phyloP scores from a whole-genome alignment of 2,113 vertebrate species.

The Beaufortia kweichowensis region DNA sequence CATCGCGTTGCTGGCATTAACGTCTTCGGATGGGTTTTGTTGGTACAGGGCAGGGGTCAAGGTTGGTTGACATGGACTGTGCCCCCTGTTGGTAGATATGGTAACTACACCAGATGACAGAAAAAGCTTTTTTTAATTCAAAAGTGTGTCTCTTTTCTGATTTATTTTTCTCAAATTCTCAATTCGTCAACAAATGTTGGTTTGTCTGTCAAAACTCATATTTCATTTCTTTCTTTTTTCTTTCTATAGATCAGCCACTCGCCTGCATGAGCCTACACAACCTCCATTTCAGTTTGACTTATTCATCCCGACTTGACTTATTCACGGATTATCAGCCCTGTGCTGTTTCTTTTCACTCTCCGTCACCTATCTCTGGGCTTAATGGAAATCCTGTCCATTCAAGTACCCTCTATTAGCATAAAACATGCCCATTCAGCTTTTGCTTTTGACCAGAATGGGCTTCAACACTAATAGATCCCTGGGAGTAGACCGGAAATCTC shows the following conservation, averaged over 20 bases:
- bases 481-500: slow-evolving; percentile 17
- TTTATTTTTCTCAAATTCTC: too few species aligned
- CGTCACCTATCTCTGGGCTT: slow-evolving; percentile 49
- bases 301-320: slow-evolving; percentile 38
- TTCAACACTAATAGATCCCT: slow-evolving; percentile 49
- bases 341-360: slow-evolving; percentile 27
- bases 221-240: background rate
- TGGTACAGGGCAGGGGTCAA: background rate
- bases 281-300: slow-evolving; percentile 48
- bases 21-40: background rate
- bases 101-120: too few species aligned
- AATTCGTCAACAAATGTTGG: background rate
- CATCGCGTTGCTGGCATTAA: background rate
- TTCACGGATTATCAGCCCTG: slow-evolving; percentile 50
- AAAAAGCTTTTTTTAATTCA: too few species aligned
- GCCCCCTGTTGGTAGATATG: too few species aligned
- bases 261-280: background rate
- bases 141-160: too few species aligned
- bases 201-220: background rate
- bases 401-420: slow-evolving; percentile 49
- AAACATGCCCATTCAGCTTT: slow-evolving; percentile 33
- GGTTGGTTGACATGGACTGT: too few species aligned
- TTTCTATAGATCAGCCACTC: slow-evolving; percentile 1
- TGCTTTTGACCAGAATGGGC: slow-evolving; percentile 21
- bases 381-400: slow-evolving; percentile 35